These are phyloP conservation scores for Pterobdella sp. DNA, from an alignment of 2,888 invertebrate species.

Conservation along the genomic window DNA sequence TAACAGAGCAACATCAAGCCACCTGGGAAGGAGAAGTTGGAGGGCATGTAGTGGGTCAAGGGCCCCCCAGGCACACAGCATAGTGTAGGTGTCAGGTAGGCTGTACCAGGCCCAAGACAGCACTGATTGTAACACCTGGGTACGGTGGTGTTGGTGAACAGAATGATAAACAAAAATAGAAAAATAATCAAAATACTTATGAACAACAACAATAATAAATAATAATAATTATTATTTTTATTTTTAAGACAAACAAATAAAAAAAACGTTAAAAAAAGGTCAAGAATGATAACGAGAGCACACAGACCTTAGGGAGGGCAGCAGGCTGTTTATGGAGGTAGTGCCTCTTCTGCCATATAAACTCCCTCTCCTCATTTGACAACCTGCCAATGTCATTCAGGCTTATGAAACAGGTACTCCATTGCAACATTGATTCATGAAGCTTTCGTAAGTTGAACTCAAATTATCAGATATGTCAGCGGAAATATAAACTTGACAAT, in stretches of 20 bases:
- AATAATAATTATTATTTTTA: neutral
- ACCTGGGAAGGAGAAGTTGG: slow-evolving; percentile 72
- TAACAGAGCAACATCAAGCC: neutral
- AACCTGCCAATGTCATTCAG: slow-evolving; percentile 29
- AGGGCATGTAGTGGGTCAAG: slow-evolving; percentile 80
- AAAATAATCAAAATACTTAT: neutral
- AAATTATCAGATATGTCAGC: too few relatives aligned
- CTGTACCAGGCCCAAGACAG: slow-evolving; percentile 77
- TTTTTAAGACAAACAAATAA: neutral
- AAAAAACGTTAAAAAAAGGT: too few relatives aligned
- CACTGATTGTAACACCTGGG: slow-evolving; percentile 47
- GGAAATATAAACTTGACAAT: too few relatives aligned
- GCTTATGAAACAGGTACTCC: too few relatives aligned
- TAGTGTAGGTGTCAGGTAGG: slow-evolving; percentile 73
- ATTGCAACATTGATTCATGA: too few relatives aligned
- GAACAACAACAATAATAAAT: neutral
- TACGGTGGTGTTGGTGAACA: neutral
- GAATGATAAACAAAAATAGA: neutral
- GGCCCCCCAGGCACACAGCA: slow-evolving; percentile 77
- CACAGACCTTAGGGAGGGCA: slow-evolving; percentile 49
- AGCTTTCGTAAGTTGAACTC: too few relatives aligned
- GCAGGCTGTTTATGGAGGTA: slow-evolving; percentile 68
- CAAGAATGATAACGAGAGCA: slow-evolving; percentile 65
- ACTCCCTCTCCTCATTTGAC: slow-evolving; percentile 52
- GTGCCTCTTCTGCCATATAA: slow-evolving; percentile 87